These are phyloP conservation scores for Hydrolagus colliei DNA, from an alignment of 2,797 vertebrate species.

Conservation along the genomic window DNA sequence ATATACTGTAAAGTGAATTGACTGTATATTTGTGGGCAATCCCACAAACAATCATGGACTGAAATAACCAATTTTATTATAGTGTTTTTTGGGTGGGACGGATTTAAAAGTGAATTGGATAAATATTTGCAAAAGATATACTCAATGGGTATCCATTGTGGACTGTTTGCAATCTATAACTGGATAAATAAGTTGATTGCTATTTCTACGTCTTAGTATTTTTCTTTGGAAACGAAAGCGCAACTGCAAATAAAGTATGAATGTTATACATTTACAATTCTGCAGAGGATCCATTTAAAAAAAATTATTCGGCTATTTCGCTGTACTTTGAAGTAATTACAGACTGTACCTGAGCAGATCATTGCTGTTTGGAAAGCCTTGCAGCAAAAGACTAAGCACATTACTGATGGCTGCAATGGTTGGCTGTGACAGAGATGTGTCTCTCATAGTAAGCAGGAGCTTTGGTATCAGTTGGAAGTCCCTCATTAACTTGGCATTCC, in stretches of 20 bases:
- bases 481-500: constrained; percentile 86
- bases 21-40: no score
- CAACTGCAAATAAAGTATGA: neutral
- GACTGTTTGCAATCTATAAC: no score
- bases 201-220: no score
- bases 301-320: neutral
- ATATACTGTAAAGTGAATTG: no score
- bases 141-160: no score
- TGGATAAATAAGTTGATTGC: no score
- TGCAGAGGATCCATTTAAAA: neutral
- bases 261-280: neutral
- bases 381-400: constrained; percentile 86
- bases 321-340: neutral
- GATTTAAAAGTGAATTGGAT: no score
- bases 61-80: no score
- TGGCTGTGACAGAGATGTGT: constrained; percentile 85
- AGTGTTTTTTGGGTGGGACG: no score
- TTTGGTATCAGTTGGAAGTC: constrained; percentile 92
- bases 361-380: constrained; percentile 84
- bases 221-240: no score
- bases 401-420: constrained; percentile 86
- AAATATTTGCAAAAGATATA: no score
- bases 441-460: constrained; percentile 83
- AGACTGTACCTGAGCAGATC: constrained; percentile 81
- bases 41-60: no score